Percentiles rank a stretch among this genome's conserved stretches.
Conservation (phyloP, 2,888 invertebrate genomes). For the Nymphalis urticae region DNA sequence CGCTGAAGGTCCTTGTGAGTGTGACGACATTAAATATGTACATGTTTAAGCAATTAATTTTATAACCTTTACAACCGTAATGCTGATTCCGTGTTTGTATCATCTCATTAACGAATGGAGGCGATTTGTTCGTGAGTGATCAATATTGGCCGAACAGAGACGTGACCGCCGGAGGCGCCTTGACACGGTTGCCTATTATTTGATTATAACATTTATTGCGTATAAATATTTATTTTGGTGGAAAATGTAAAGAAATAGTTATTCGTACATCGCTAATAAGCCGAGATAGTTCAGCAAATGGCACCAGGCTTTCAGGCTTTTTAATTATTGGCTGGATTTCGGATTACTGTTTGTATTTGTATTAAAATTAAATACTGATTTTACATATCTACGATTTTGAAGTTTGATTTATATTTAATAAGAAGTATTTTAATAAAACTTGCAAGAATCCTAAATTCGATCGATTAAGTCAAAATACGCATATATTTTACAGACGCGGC, state of each 20-base stretch:
- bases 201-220: not conserved
- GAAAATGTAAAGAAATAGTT: not conserved
- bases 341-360: no score
- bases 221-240: not conserved
- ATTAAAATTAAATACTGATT: no score
- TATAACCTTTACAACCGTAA: slow-evolving; percentile 7
- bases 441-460: not conserved
- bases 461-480: not conserved
- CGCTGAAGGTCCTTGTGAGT: not conserved
- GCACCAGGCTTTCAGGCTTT: no score
- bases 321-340: no score
- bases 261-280: not conserved
- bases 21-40: not conserved
- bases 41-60: slow-evolving; percentile 9
- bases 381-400: no score
- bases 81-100: slow-evolving; percentile 20
- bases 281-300: not conserved
- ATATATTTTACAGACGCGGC: slow-evolving; percentile 28
- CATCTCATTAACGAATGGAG: slow-evolving; percentile 13
- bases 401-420: no score
- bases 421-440: no score
- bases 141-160: slow-evolving; percentile 4
- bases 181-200: slow-evolving; percentile 6
- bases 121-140: slow-evolving; percentile 17
- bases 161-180: slow-evolving; percentile 3